Evolutionary conservation across 2,113 vertebrate genomes (phyloP), one percentile per base, ranked within the genome.

Genomic region (Embiotoca jacksoni): DNA sequence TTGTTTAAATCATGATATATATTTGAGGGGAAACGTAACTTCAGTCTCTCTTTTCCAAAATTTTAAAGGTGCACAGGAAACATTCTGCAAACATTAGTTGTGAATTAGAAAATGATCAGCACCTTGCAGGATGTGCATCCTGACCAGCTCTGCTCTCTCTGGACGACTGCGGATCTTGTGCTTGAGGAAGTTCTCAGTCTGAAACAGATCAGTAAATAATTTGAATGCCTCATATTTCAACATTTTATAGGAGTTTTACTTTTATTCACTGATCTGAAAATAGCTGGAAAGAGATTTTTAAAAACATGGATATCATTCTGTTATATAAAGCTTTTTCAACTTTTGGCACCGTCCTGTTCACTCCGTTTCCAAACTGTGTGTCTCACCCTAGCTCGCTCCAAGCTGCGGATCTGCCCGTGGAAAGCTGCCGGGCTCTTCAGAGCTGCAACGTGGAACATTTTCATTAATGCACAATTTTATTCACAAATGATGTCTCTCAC

Each of bases 121-220:
- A 99, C 98, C 98, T 95, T 99, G 97, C 30, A 99, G 94, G 90
- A 99, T 99, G 90, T 99, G 98, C 98, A 99, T 99, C 91, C 98
- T 96, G 91, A 99, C 96, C 82, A 99, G 94, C 91, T 99, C 98
- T 1, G 97, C 96, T 60, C 98, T 95, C 84, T 99, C 97, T 0
- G 98, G 98, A 60, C 98, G 93, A 89, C 97, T 99, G 72, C 98
- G 95, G 82, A 99, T 99, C 94, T 99, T 99, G 92, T 99, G 98
- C 93, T 99, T 99, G 92, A 99, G 89, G 90, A 99, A 99, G 90
- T 98, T 99, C 86, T 99, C 98, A 1, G 98, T 99, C 98, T 99
- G 83, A 1, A 82, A 39, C 3, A 16, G 57, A 14, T 75, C 14
- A 58, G 30, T 37, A 14, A 52, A 55, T 47, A 32, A 44, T 9